These are phyloP conservation scores for Cathartes aura DNA, from an alignment of 2,113 vertebrate genomes.

Conservation along the genomic window DNA sequence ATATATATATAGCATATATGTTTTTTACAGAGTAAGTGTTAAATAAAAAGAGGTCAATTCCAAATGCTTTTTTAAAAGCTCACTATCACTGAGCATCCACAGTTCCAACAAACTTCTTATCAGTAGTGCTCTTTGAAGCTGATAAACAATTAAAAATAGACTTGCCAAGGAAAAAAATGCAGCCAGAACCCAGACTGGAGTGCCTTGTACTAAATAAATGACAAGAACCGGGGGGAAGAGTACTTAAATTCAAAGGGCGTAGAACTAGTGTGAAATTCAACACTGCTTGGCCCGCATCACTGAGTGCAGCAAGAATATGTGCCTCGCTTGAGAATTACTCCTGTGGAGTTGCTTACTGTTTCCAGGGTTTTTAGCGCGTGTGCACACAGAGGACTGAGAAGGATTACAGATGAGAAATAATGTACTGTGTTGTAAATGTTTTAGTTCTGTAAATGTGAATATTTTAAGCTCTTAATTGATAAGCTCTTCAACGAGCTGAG, in stretches of 20 bases:
- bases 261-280: background rate
- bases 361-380: background rate
- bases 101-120: background rate
- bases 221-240: background rate
- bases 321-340: background rate
- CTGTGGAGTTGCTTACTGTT: background rate
- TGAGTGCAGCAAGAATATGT: background rate
- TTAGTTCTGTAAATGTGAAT: background rate
- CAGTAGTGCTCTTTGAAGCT: background rate
- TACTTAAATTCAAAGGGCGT: background rate
- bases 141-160: conserved; percentile 6
- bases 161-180: background rate
- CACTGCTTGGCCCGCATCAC: background rate
- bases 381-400: background rate
- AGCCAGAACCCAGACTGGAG: background rate
- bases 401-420: background rate
- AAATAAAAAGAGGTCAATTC: background rate
- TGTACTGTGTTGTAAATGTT: background rate
- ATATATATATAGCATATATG: background rate
- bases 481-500: background rate
- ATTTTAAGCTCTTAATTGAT: background rate
- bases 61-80: background rate
- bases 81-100: background rate
- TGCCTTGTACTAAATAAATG: background rate
- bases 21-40: background rate